These are phyloP conservation scores for Cyclophora punctaria DNA, from an alignment of 2,888 invertebrate genomes.

Conservation along the genomic window DNA sequence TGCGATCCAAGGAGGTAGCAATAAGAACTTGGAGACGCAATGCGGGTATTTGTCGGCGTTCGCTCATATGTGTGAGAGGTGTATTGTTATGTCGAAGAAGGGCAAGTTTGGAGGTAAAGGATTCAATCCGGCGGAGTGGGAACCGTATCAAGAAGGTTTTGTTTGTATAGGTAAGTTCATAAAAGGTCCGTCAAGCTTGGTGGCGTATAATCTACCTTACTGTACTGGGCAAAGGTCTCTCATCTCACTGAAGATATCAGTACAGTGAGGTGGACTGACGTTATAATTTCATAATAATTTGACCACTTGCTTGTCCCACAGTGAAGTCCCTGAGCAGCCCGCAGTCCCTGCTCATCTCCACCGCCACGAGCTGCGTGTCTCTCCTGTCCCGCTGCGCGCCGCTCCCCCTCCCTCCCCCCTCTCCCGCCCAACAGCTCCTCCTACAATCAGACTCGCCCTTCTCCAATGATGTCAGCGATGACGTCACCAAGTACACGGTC, in stretches of 20 bases:
- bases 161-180: conserved; percentile 72
- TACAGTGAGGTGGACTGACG: too few relatives aligned
- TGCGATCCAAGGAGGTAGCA: conserved; percentile 62
- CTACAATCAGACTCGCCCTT: conserved; percentile 53
- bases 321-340: conserved; percentile 72
- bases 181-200: not conserved
- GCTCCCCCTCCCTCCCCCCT: conserved; percentile 81
- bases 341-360: conserved; percentile 67
- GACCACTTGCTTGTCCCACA: too few relatives aligned
- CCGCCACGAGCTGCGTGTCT: conserved; percentile 82
- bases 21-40: conserved; percentile 81
- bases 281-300: too few relatives aligned
- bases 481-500: conserved; percentile 79
- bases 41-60: conserved; percentile 86
- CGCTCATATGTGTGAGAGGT: conserved; percentile 81
- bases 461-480: conserved; percentile 24
- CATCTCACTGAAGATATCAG: too few relatives aligned
- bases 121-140: conserved; percentile 68
- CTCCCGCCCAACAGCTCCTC: conserved; percentile 58
- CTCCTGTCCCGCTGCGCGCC: conserved; percentile 81
- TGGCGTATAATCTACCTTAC: too few relatives aligned
- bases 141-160: conserved; percentile 75
- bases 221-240: too few relatives aligned
- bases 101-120: conserved; percentile 61
- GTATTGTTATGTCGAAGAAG: conserved; percentile 67